Evolutionary conservation across 2,888 invertebrate genomes (phyloP), one percentile per base, ranked within the genome.

Genomic region (Xestoiulus laeticollis): DNA sequence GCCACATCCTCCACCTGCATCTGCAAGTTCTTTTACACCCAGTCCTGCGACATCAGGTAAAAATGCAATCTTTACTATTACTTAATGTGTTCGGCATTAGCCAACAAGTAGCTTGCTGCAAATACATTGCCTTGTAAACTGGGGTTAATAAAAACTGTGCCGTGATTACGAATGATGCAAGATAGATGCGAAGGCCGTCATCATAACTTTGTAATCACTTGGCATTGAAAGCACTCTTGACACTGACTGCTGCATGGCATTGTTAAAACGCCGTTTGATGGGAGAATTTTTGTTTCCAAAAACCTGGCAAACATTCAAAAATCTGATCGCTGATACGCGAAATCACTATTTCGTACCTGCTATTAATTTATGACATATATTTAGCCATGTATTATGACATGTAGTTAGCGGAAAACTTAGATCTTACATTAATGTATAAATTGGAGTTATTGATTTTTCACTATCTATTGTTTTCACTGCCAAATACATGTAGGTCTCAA

Each of bases 1-100:
- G 43, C 86, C 86, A 10, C 38, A 44, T 5, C 38, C 5, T 1
- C 32, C 48, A 8, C 44, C 44, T 1, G 26, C 86, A n/a, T 33
- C 38, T 10, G 86, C 43, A 5, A 33, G 86, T 48, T 48, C 44
- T 3, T 19, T 85, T 26, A 44, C 43, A 30, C 43, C 86, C 1
- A 85, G 86, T 26, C 86, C 86, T 6, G 86, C 86, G 26, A 85
- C 86, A 48, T 85, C 86, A 43, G 86, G 86, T 85, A 84, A 84
- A 43, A 84, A 22, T n/a, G 6, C 2, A 16, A n/a, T 59, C 53
- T 16, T 3, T n/a, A 44, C 44, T 44, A 44, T 0, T 44, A 44
- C 44, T 8, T 14, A 44, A 0, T 8, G 2, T 44, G 14, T 44
- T 0, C 14, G 8, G 44, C 0, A 12, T 44, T 14, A 14, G 44